Percentiles rank a stretch among this genome's conserved stretches.
phyloP scores from a whole-genome alignment of 1,140 invertebrate genomes.

The Trichonephila inaurata region DNA sequence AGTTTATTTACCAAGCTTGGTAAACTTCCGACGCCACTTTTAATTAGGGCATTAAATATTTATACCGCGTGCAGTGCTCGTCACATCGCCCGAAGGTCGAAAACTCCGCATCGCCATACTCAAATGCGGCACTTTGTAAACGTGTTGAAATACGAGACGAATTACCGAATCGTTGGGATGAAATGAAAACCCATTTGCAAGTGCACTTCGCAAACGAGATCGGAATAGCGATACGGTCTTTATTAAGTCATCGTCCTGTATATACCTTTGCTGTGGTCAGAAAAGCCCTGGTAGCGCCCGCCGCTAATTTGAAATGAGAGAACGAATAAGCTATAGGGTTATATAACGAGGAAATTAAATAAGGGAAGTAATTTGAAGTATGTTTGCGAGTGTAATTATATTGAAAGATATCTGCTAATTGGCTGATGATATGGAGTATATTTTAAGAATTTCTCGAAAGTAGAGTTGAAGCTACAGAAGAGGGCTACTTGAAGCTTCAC shows the following conservation, averaged over 20 bases:
- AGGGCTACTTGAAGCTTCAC: too few species aligned
- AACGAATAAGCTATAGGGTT: too few species aligned
- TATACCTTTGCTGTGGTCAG: not conserved
- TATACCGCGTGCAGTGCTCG: not conserved
- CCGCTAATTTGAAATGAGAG: too few species aligned
- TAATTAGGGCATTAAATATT: conserved; percentile 39
- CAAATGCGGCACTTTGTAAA: not conserved
- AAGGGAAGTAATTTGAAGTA: too few species aligned
- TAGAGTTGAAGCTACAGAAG: too few species aligned
- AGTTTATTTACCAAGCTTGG: not conserved
- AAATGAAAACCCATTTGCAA: not conserved
- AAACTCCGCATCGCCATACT: not conserved
- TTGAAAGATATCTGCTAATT: too few species aligned
- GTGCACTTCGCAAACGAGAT: not conserved
- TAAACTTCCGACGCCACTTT: conserved; percentile 30
- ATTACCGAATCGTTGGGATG: not conserved
- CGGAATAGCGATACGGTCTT: not conserved
- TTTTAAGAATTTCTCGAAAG: too few species aligned
- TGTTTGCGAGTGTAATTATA: too few species aligned
- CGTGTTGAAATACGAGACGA: not conserved
- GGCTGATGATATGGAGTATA: too few species aligned
- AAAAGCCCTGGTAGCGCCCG: not conserved
- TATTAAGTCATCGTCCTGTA: not conserved
- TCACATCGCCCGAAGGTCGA: not conserved
- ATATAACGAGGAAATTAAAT: too few species aligned